These are phyloP conservation scores for Glossophaga mutica DNA, from an alignment of 2,797 vertebrate species.

Conservation along the genomic window DNA sequence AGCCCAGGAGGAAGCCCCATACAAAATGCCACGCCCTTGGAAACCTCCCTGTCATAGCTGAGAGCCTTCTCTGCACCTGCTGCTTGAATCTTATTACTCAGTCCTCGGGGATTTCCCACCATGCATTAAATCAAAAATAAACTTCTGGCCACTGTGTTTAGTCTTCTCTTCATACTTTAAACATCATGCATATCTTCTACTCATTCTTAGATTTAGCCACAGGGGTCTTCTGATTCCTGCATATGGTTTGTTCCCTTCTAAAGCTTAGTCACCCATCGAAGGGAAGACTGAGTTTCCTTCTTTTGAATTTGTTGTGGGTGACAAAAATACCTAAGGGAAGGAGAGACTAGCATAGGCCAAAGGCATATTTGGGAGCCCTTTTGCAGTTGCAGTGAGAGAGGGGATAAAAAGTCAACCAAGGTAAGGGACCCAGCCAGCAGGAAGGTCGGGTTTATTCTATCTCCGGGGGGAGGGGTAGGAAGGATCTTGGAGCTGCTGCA, in stretches of 20 bases:
- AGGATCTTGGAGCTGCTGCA: neutral
- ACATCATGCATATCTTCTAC: neutral
- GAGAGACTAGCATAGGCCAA: neutral
- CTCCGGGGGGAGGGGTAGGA: neutral
- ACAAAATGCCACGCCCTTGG: neutral
- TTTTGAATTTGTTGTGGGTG: constrained; percentile 19
- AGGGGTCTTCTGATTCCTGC: neutral
- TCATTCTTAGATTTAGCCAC: neutral
- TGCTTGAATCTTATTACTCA: neutral
- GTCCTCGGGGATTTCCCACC: neutral
- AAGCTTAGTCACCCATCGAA: neutral
- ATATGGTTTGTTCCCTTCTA: neutral
- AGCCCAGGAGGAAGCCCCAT: neutral
- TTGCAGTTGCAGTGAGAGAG: neutral
- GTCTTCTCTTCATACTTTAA: constrained; percentile 23
- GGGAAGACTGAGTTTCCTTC: neutral
- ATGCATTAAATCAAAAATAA: constrained; percentile 28
- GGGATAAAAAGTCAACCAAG: neutral
- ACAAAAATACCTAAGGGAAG: neutral
- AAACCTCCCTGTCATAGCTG: neutral
- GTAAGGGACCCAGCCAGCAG: neutral
- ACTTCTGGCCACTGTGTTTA: constrained; percentile 46
- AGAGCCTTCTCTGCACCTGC: neutral
- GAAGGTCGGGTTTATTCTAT: neutral
- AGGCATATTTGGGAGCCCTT: neutral